Percentiles rank a stretch among this genome's conserved stretches.
phyloP scores from a whole-genome alignment of 2,888 invertebrate species.

The Elmis aenea region DNA sequence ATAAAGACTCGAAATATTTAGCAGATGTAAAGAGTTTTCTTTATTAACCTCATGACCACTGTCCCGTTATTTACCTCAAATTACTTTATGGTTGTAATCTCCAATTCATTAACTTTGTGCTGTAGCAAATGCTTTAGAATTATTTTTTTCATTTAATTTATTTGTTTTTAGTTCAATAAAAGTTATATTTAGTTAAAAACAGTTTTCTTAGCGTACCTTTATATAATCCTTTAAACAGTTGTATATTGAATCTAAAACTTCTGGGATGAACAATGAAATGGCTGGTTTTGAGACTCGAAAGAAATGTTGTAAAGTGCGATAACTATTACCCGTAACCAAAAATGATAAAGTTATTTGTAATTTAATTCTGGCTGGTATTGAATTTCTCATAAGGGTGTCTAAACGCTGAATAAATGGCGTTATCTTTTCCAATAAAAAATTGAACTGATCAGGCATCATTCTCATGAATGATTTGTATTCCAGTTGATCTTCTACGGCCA shows the following conservation, averaged over 20 bases:
- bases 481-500: constrained; percentile 1
- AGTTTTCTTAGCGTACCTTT: too few relatives aligned
- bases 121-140: too few relatives aligned
- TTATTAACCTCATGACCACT: too few relatives aligned
- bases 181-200: too few relatives aligned
- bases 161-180: too few relatives aligned
- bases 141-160: too few relatives aligned
- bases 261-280: constrained; percentile 28
- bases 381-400: constrained; percentile 29
- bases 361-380: constrained; percentile 31
- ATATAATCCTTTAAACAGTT: constrained; percentile 3
- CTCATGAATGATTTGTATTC: constrained; percentile 6
- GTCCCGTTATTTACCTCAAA: too few relatives aligned
- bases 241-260: constrained; percentile 29
- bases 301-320: constrained; percentile 26
- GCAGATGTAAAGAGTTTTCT: too few relatives aligned
- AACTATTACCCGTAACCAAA: constrained; percentile 30
- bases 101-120: too few relatives aligned
- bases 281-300: constrained; percentile 25
- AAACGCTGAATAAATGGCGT: neutral
- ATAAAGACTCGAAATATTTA: too few relatives aligned
- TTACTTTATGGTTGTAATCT: too few relatives aligned
- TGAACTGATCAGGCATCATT: constrained; percentile 4
- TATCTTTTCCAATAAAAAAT: constrained; percentile 3
- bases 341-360: constrained; percentile 31